Evolutionary conservation across 2,113 vertebrate genomes (phyloP).

Genomic region (Coreoperca whiteheadi): DNA sequence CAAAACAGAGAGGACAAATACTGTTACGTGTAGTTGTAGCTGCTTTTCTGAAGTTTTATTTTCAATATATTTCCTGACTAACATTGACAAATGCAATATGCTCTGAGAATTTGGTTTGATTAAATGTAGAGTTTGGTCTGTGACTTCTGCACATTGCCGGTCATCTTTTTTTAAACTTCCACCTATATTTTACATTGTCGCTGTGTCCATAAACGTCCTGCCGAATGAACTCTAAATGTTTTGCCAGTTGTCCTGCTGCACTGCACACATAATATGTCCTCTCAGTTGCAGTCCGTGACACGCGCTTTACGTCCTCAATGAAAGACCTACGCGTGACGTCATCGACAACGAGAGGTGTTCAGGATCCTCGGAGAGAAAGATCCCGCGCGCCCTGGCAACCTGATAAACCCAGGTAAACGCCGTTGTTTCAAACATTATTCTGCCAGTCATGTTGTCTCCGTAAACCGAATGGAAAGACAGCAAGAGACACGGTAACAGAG

Average conservation of each 20-base stretch:
- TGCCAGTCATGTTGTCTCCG: slow-evolving; percentile 52
- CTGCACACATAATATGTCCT: too few relatives aligned
- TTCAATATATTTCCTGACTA: not conserved
- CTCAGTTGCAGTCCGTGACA: slow-evolving; percentile 40
- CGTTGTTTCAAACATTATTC: slow-evolving; percentile 60
- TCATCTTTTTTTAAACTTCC: too few relatives aligned
- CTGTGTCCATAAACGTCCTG: not conserved
- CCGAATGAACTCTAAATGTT: not conserved
- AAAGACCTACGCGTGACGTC: slow-evolving; percentile 83
- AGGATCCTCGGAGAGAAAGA: slow-evolving; percentile 87
- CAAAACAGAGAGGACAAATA: not conserved
- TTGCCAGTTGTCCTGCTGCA: not conserved
- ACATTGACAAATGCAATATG: not conserved
- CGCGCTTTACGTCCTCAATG: slow-evolving; percentile 70
- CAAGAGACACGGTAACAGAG: slow-evolving; percentile 36
- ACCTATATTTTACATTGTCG: not conserved
- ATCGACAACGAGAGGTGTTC: slow-evolving; percentile 85
- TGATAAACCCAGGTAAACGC: slow-evolving; percentile 84
- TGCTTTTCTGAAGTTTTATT: not conserved
- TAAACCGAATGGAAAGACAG: slow-evolving; percentile 33
- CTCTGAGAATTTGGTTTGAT: too few relatives aligned
- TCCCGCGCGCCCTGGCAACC: slow-evolving; percentile 87
- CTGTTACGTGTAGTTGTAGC: not conserved
- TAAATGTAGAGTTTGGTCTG: not conserved
- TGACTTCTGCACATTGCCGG: too few relatives aligned